Percentiles rank a stretch among this genome's conserved stretches.
These are phyloP conservation scores for Pseudorhiza aurosa DNA, from an alignment of 30 jellyfish, hydroid and myxozoan species.

Conservation along the genomic window DNA sequence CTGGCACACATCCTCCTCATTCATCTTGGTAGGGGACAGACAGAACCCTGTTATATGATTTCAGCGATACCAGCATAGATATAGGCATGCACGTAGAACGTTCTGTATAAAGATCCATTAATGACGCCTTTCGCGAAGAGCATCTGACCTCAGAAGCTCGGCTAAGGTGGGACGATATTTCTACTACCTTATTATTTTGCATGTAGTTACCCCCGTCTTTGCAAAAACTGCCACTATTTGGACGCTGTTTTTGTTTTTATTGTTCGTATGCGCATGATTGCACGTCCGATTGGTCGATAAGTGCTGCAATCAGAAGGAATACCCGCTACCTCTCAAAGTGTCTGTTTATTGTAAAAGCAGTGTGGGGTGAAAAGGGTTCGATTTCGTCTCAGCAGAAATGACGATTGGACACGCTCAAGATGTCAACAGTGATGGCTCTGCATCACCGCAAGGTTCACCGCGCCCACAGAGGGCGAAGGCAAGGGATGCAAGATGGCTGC, in stretches of 20 bases:
- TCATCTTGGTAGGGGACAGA: too few relatives aligned
- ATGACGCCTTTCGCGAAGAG: too few relatives aligned
- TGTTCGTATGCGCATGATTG: constrained; percentile 18
- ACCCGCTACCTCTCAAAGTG: not conserved
- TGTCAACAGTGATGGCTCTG: constrained; percentile 42
- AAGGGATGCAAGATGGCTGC: constrained; percentile 75
- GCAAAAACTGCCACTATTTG: constrained; percentile 45
- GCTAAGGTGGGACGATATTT: too few relatives aligned
- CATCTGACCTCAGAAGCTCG: too few relatives aligned
- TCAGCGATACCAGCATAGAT: too few relatives aligned
- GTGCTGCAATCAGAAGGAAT: constrained; percentile 25
- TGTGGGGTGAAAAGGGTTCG: constrained; percentile 15
- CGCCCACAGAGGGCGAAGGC: constrained; percentile 50
- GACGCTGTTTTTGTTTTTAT: constrained; percentile 45
- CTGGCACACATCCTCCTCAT: too few relatives aligned
- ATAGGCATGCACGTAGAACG: too few relatives aligned
- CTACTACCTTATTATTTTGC: too few relatives aligned
- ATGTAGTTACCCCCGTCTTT: constrained; percentile 28
- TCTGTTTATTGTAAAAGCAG: constrained; percentile 11
- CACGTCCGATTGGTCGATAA: not conserved
- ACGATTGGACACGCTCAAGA: constrained; percentile 68
- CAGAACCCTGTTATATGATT: too few relatives aligned
- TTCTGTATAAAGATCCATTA: too few relatives aligned
- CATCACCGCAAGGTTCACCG: constrained; percentile 63
- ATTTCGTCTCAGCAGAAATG: constrained; percentile 32